These are phyloP conservation scores for Megalops cyprinoides DNA, from an alignment of 2,797 vertebrate genomes.

Conservation along the genomic window DNA sequence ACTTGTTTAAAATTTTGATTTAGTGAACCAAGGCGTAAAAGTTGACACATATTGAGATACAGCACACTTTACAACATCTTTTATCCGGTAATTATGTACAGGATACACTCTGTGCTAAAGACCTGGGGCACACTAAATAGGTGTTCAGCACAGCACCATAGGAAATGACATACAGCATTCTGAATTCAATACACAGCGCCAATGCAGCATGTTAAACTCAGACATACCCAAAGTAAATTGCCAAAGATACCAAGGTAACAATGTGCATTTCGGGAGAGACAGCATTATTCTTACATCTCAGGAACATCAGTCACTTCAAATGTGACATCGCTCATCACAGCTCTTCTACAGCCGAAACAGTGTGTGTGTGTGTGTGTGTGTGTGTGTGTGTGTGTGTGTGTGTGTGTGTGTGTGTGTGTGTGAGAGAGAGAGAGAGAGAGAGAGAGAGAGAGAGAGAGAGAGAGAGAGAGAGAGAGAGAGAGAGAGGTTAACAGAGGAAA, in stretches of 20 bases:
- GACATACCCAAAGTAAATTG: too few relatives aligned
- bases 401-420: too few relatives aligned
- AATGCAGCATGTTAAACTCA: not conserved
- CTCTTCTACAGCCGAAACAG: too few relatives aligned
- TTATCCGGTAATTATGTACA: constrained; percentile 23
- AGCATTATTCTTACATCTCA: too few relatives aligned
- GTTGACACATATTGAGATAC: not conserved
- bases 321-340: constrained; percentile 9
- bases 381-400: too few relatives aligned
- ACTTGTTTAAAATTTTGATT: not conserved
- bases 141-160: not conserved
- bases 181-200: not conserved
- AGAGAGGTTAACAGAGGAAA: too few relatives aligned
- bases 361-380: too few relatives aligned
- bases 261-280: too few relatives aligned
- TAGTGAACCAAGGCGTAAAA: not conserved
- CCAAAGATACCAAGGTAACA: too few relatives aligned
- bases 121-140: not conserved
- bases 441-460: too few relatives aligned
- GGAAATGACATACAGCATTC: not conserved
- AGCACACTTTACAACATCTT: not conserved
- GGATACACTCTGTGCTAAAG: not conserved
- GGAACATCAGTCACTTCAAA: not conserved
- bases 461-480: too few relatives aligned
- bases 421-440: too few relatives aligned